phyloP scores from a whole-genome alignment of 2,888 invertebrate genomes.

The Harpalus rufipes region DNA sequence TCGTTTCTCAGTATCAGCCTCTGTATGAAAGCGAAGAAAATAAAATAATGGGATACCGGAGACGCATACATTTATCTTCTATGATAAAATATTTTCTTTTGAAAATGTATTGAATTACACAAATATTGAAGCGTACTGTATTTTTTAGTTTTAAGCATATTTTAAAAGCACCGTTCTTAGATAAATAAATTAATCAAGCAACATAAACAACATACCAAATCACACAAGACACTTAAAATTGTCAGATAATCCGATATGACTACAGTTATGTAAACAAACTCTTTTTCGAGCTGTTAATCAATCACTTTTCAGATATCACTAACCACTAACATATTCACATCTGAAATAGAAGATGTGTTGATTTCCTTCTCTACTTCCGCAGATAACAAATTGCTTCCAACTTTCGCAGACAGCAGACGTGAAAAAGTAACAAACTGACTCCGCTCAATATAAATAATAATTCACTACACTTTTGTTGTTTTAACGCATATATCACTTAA shows the following conservation, averaged over 20 bases:
- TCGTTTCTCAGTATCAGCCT: too few species aligned
- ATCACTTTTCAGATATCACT: conserved; percentile 25
- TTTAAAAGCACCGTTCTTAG: too few species aligned
- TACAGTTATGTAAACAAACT: conserved; percentile 4
- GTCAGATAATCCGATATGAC: conserved; percentile 25
- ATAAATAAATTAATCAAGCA: background rate
- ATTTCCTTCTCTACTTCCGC: background rate
- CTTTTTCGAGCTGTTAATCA: conserved; percentile 2
- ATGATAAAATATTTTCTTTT: background rate
- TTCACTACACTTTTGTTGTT: conserved; percentile 23
- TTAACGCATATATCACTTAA: conserved; percentile 14
- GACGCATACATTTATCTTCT: background rate
- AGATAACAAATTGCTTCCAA: conserved; percentile 13
- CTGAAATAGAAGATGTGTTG: background rate
- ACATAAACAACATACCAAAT: conserved; percentile 15
- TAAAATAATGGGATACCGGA: background rate
- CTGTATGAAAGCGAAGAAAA: background rate
- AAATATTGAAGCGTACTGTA: too few species aligned
- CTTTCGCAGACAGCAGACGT: background rate
- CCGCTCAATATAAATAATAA: conserved; percentile 36
- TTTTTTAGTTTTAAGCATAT: background rate
- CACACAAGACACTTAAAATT: background rate
- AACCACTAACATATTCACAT: conserved; percentile 25
- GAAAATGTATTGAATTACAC: background rate
- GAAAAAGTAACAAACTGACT: conserved; percentile 8